Evolutionary conservation across 2,113 vertebrate species (phyloP), one percentile per base, ranked within the genome.

Genomic region (Puntigrus tetrazona): DNA sequence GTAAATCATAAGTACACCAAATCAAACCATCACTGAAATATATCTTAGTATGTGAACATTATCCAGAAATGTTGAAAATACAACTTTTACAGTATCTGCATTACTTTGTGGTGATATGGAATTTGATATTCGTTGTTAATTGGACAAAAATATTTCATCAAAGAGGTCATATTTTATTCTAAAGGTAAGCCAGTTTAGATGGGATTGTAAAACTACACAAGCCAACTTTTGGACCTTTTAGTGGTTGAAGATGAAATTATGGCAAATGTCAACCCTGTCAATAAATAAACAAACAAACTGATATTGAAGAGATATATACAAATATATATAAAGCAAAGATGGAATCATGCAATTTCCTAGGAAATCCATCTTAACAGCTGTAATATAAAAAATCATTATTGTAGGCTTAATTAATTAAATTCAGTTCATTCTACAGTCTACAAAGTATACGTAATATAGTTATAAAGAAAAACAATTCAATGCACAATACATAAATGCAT

Each of bases 21-120:
- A 36, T 73, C 43, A 36, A 77, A 36, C 27, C 31, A 34, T 45
- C 69, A 73, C 29, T 78, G 75, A 31, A 38, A 78, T 34, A 78
- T 31, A 78, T 78, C 18, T 78, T 11, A 57, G 52, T 14, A 78
- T 78, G 72, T 18, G 10, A 34, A 7, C 16, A 22, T 29, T 76
- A 52, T 50, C 7, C 11, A 31, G 50, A 25, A 36, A 69, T 34
- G 25, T 47, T 74, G 2, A 11, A 55, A 57, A 38, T 16, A 38
- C 22, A 57, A 8, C 22, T n/a, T 78, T 78, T 14, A 57, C 5
- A 72, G 43, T 43, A 11, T 1, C 36, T 67, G 25, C n/a, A 59
- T 8, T 10, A 34, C 31, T 67, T 67, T 31, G 36, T 69, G 4
- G n/a, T 43, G 38, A 11, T n/a, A 20, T 13, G n/a, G 5, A 13